phyloP scores from a whole-genome alignment of 2,113 vertebrate species.

The Leucoraja erinaceus region DNA sequence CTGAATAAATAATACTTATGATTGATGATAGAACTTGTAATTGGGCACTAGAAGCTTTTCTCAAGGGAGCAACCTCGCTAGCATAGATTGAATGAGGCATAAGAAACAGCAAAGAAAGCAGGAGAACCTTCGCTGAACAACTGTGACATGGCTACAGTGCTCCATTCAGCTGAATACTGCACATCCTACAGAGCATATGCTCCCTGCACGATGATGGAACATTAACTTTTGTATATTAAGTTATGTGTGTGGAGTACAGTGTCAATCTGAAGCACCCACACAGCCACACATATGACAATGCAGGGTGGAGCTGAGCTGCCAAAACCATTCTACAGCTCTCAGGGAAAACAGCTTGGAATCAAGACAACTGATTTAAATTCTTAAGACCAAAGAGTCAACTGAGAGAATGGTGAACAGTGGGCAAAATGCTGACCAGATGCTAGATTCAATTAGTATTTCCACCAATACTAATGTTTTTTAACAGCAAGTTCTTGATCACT shows the following conservation, averaged over 20 bases:
- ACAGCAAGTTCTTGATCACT: slow-evolving; percentile 35
- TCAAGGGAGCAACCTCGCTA: slow-evolving; percentile 72
- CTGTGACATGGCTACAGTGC: slow-evolving; percentile 53
- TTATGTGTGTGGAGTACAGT: slow-evolving; percentile 15
- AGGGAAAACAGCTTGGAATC: slow-evolving; percentile 30
- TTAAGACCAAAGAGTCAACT: slow-evolving; percentile 48
- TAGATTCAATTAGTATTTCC: slow-evolving; percentile 71
- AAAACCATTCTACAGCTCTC: slow-evolving; percentile 26
- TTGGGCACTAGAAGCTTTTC: slow-evolving; percentile 83
- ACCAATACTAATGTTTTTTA: slow-evolving; percentile 50
- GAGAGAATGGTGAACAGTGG: slow-evolving; percentile 51
- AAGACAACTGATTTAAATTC: slow-evolving; percentile 34
- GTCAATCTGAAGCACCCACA: slow-evolving; percentile 10
- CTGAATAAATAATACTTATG: slow-evolving; percentile 99
- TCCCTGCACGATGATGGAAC: slow-evolving; percentile 21
- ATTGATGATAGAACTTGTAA: slow-evolving; percentile 99
- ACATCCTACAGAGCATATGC: slow-evolving; percentile 32
- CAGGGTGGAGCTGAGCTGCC: slow-evolving; percentile 12
- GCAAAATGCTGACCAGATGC: slow-evolving; percentile 75
- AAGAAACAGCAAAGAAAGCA: slow-evolving; percentile 62
- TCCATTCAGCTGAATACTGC: slow-evolving; percentile 43
- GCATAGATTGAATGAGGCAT: slow-evolving; percentile 71
- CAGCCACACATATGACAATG: neutral
- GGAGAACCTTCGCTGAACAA: slow-evolving; percentile 55
- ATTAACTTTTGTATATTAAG: slow-evolving; percentile 37